Evolutionary conservation across 2,797 vertebrate species (phyloP).

Genomic region (Macroramphosus scolopax): DNA sequence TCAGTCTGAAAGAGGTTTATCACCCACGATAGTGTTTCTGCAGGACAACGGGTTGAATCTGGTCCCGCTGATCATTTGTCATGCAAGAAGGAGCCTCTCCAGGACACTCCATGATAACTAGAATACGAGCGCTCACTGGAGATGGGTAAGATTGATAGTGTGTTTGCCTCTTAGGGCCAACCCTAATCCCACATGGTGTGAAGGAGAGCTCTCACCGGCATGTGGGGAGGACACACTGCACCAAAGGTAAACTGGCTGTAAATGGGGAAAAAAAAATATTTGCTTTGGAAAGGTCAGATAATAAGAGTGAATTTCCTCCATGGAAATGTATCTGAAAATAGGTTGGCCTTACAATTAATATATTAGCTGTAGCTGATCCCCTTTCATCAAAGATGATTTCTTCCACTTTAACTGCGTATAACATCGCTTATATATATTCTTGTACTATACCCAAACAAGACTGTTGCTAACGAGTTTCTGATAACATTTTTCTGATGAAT

Average conservation of each 20-base stretch:
- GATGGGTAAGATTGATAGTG: slow-evolving; percentile 44
- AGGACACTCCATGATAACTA: slow-evolving; percentile 41
- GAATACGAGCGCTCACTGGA: slow-evolving; percentile 46
- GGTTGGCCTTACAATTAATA: neutral
- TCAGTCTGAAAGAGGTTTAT: slow-evolving; percentile 16
- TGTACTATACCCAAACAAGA: no score
- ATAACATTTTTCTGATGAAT: no score
- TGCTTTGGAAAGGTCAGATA: neutral
- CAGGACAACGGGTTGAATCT: slow-evolving; percentile 5
- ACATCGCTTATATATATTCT: neutral
- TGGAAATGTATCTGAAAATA: neutral
- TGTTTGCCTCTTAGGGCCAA: slow-evolving; percentile 30
- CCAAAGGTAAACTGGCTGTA: no score
- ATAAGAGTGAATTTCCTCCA: neutral
- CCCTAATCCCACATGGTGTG: slow-evolving; percentile 26
- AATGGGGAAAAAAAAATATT: no score
- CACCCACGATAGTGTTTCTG: neutral
- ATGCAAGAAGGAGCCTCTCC: slow-evolving; percentile 17
- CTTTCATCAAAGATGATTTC: neutral
- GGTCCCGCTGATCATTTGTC: slow-evolving; percentile 30
- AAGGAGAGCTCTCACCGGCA: slow-evolving; percentile 25
- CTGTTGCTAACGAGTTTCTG: no score
- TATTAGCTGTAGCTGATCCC: neutral
- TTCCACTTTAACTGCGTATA: neutral
- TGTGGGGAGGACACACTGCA: neutral